Base-by-base conservation (phyloP, 2,113 vertebrate species). In the Cyanoramphus novaezelandiae region DNA sequence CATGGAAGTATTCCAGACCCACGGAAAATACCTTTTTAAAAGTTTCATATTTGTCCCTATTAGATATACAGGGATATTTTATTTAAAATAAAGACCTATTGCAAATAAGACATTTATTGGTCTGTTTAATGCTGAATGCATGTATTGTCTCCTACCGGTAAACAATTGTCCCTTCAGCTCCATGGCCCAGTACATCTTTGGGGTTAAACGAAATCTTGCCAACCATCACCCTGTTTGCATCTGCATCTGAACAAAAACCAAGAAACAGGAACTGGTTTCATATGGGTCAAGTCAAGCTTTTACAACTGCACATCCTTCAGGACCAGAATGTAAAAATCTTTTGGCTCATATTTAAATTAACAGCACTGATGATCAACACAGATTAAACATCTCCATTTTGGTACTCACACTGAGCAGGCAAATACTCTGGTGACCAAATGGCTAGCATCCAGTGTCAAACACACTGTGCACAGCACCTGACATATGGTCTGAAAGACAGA, bases 141-240 rank as follows among this genome's bases (percentile, higher is more conserved):
- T 10, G 14, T 29, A 7, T 25, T 76, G 57, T 81, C 41, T 59
- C 44, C 97, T 97, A 99, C 99, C 98, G 99, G 98, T 99, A 99
- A 31, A 99, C 99, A 33, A 99, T 99, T 21, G 99, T 99, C 60
- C 99, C 99, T 96, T 99, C 99, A 17, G 99, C 99, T 27, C 99
- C 99, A 0, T 99, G 99, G 64, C 99, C 99, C 84, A 99, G 29
- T 7, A 99, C 99, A 10, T 98, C 98, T 92, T 98, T 99, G 11
- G 99, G 99, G 86, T 98, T 98, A 97, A 99, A 99, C 0, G 98
- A 99, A 94, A 99, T 99, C 95, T 99, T 99, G 55, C 99, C 99
- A 84, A 99, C 98, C 62, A 98, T 93, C 88, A 99, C 98, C 60
- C 98, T 83, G 92, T 43, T 97, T 62, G 95, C 96, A 47, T 99